Base-by-base conservation (phyloP, 1,140 invertebrate species). In the Dendroctonus ponderosae region DNA sequence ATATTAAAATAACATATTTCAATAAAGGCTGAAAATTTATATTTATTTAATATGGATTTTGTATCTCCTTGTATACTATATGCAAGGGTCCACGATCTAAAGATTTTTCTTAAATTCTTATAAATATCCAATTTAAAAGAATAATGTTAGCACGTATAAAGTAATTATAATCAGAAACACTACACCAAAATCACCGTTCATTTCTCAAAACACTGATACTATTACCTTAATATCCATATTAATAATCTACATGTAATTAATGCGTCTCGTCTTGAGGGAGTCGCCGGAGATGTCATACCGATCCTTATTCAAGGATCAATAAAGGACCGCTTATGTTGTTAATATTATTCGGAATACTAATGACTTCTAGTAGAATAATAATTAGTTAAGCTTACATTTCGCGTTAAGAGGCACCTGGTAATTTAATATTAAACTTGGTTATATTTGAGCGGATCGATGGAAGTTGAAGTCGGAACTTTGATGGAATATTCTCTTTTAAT, bases 331-430 rank as follows among this genome's bases (percentile, higher is more conserved):
- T 50, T 57, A 50, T 57, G 53, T 65, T 65, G 57, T 65, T 65
- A 65, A 65, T 65, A 52, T 57, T 57, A 56, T 56, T 65, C 54
- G 42, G 53, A 57, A 65, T 65, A 49, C 62, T 65, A 65, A 65
- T 65, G 12, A 54, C 62, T 49, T 50, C 43, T 57, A 57, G 56
- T 65, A 57, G 12, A 42, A 43, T 57, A 65, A 53, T 57, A 65
- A 49, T 65, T 65, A 49, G 52, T 65, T 56, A 49, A 44, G 62
- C 61, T 63, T 63, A 63, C 53, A 63, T 63, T 63, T 63, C 50
- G 26, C 57, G 49, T 59, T 57, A 14, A 9, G 8, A 46, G 43
- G 57, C 26, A 40, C 26, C 26, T 26, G 57, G 57, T 48, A 59
- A 59, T 59, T 59, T 46, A 59, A 59, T 59, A 59, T 9, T n/a